Evolutionary conservation across 2,113 vertebrate species (phyloP).

Genomic region (Colossoma macropomum): DNA sequence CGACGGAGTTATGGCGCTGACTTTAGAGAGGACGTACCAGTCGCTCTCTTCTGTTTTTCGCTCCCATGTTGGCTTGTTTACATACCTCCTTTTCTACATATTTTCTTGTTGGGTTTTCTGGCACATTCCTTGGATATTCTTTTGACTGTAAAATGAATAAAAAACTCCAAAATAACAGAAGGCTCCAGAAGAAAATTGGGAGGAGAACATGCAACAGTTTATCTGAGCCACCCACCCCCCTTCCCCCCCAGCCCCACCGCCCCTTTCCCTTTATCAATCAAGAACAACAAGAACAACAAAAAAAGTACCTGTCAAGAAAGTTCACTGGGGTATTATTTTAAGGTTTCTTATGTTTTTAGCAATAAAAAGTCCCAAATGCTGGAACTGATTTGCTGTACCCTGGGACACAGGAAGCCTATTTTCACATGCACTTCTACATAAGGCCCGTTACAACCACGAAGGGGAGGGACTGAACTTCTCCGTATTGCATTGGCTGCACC

Average conservation of each 20-base stretch:
- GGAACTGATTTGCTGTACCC: slow-evolving; percentile 79
- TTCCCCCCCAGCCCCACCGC: slow-evolving; percentile 35
- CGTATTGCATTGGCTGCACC: slow-evolving; percentile 42
- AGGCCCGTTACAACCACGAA: slow-evolving; percentile 80
- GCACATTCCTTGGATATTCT: slow-evolving; percentile 99
- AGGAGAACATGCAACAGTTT: slow-evolving; percentile 92
- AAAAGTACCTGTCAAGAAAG: slow-evolving; percentile 70
- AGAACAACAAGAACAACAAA: slow-evolving; percentile 77
- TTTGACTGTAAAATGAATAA: slow-evolving; percentile 99
- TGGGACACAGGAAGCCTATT: slow-evolving; percentile 81
- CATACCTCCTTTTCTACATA: slow-evolving; percentile 99
- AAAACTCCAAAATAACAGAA: slow-evolving; percentile 99
- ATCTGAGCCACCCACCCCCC: slow-evolving; percentile 73
- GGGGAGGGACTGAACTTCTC: slow-evolving; percentile 24
- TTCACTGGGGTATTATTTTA: slow-evolving; percentile 64
- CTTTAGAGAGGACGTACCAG: slow-evolving; percentile 72
- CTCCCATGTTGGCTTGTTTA: slow-evolving; percentile 83
- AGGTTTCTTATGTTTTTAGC: slow-evolving; percentile 55
- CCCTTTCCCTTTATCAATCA: slow-evolving; percentile 52
- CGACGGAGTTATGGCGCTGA: slow-evolving; percentile 35
- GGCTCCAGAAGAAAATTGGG: slow-evolving; percentile 84
- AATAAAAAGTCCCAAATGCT: slow-evolving; percentile 80
- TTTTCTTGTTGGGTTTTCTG: slow-evolving; percentile 99
- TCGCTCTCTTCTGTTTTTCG: slow-evolving; percentile 71
- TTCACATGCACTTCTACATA: slow-evolving; percentile 84